Conservation (phyloP, 2,888 invertebrate genomes). For the Amorpha juglandis region DNA sequence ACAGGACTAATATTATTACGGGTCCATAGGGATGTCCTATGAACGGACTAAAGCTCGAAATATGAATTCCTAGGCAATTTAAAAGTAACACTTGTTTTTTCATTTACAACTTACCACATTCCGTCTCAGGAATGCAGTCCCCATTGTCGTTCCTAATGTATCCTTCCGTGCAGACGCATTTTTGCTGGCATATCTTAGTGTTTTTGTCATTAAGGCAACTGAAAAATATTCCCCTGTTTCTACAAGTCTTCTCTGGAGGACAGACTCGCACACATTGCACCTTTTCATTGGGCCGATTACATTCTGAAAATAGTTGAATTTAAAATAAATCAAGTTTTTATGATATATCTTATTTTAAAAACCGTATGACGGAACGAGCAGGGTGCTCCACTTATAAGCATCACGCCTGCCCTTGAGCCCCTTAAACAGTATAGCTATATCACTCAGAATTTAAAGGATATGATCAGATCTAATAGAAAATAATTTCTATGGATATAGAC, state of each 20-base stretch:
- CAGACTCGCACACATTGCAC: slow-evolving; percentile 41
- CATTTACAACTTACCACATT: slow-evolving; percentile 49
- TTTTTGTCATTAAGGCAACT: slow-evolving; percentile 37
- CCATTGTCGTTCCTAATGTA: slow-evolving; percentile 47
- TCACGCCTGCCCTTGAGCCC: too few species aligned
- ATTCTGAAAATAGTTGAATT: slow-evolving; percentile 1
- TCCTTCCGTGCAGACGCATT: slow-evolving; percentile 51
- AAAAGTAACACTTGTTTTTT: not conserved
- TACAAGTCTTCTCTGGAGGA: slow-evolving; percentile 51
- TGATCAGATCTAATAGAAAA: too few species aligned
- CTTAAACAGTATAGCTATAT: too few species aligned
- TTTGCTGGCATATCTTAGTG: slow-evolving; percentile 40
- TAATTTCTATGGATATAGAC: too few species aligned
- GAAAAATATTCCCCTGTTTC: slow-evolving; percentile 41
- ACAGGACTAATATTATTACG: too few species aligned
- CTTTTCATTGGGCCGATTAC: slow-evolving; percentile 22
- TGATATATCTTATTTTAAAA: too few species aligned
- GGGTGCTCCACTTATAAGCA: too few species aligned
- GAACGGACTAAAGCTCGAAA: too few species aligned
- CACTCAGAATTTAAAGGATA: too few species aligned
- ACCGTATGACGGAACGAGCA: too few species aligned
- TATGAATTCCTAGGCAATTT: too few species aligned
- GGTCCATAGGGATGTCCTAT: not conserved
- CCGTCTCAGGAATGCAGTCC: slow-evolving; percentile 44
- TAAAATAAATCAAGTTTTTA: not conserved